Conservation (phyloP, 2,888 invertebrate genomes). For the Nasonovia ribisnigri region DNA sequence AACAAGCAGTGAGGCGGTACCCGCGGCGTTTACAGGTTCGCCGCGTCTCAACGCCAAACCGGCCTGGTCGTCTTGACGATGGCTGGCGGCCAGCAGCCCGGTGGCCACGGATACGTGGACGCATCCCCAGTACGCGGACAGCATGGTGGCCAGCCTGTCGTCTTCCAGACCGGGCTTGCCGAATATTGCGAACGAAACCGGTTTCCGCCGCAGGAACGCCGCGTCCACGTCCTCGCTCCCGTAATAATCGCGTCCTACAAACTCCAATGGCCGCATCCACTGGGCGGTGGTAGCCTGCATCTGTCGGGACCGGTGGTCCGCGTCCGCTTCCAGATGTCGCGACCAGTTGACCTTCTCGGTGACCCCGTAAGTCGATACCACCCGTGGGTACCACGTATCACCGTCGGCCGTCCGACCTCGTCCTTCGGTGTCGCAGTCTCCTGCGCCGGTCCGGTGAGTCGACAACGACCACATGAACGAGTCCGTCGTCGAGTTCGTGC, state of each 20-base stretch:
- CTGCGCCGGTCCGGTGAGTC: background rate
- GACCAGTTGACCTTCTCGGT: constrained; percentile 30
- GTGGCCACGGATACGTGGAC: constrained; percentile 37
- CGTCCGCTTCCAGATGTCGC: background rate
- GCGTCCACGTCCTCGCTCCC: constrained; percentile 22
- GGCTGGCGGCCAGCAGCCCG: background rate
- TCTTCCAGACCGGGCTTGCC: background rate
- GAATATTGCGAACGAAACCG: constrained; percentile 45
- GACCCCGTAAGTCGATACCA: background rate
- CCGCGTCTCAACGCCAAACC: background rate
- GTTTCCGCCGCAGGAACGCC: background rate
- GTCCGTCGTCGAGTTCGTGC: too few species aligned
- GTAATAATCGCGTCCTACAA: background rate
- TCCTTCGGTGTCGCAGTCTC: background rate
- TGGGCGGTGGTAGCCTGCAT: background rate
- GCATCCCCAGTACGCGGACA: constrained; percentile 54
- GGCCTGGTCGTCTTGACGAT: background rate
- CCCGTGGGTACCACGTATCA: background rate
- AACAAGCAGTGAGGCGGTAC: background rate
- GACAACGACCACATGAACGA: too few species aligned
- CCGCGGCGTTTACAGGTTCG: background rate
- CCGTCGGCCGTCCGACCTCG: too few species aligned
- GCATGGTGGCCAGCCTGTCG: background rate
- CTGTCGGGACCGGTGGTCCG: background rate
- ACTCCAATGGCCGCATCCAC: background rate